phyloP scores from a whole-genome alignment of 2,113 vertebrate species.

The Rattus rattus region DNA sequence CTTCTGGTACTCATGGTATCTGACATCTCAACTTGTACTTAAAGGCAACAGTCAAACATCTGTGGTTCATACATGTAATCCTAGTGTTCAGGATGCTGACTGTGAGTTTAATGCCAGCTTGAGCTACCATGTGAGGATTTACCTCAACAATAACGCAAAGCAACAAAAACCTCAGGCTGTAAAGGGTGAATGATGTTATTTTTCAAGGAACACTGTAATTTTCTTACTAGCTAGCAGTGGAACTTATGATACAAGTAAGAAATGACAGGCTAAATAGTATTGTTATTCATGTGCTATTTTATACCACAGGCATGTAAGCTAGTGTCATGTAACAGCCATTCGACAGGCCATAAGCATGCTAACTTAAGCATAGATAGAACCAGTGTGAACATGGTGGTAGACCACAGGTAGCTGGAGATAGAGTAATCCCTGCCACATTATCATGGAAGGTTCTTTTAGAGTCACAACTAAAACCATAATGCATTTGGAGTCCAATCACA shows the following conservation, averaged over 20 bases:
- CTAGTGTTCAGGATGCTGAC: not conserved
- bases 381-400: not conserved
- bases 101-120: not conserved
- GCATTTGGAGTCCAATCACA: not conserved
- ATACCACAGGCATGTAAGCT: not conserved
- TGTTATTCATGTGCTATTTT: not conserved
- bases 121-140: not conserved
- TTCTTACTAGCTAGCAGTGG: not conserved
- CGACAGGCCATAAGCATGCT: not conserved
- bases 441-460: not conserved
- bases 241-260: conserved; percentile 29
- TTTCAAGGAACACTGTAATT: conserved; percentile 3
- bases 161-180: conserved; percentile 9
- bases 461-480: not conserved
- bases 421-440: not conserved
- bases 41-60: not conserved
- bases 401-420: not conserved
- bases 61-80: not conserved
- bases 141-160: not conserved
- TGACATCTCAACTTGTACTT: conserved; percentile 9
- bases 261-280: not conserved
- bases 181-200: not conserved
- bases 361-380: not conserved
- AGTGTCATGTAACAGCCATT: not conserved
- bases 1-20: not conserved